phyloP scores from a whole-genome alignment of 2,888 invertebrate genomes.

The Zeuzera pyrina region DNA sequence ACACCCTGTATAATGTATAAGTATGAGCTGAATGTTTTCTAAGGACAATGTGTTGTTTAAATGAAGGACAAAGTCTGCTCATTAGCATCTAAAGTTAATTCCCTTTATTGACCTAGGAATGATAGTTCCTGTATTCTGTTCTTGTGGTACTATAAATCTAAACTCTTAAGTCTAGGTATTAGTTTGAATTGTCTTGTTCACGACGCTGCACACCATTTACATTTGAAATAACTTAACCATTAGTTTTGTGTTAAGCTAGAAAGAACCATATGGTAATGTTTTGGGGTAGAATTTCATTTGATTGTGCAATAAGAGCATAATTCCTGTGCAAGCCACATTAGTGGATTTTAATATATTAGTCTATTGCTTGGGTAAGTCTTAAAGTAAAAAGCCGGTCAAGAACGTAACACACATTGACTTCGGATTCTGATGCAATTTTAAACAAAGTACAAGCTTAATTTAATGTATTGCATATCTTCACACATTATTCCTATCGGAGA shows the following conservation, averaged over 20 bases:
- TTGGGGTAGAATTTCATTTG: not conserved
- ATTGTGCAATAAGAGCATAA: conserved; percentile 2
- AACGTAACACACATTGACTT: no score
- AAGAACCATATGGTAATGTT: no score
- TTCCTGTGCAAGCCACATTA: conserved; percentile 16
- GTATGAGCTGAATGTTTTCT: no score
- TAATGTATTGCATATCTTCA: no score
- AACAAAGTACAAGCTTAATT: not conserved
- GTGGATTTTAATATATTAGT: conserved; percentile 26
- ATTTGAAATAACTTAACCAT: conserved; percentile 8
- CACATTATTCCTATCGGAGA: no score
- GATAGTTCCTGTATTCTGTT: conserved; percentile 6
- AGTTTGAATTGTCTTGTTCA: conserved; percentile 36
- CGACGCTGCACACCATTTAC: conserved; percentile 14
- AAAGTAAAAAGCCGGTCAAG: conserved; percentile 24
- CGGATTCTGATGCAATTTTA: no score
- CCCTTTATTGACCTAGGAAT: not conserved
- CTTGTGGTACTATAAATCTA: conserved; percentile 32
- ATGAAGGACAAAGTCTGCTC: no score
- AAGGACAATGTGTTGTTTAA: no score
- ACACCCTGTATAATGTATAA: no score
- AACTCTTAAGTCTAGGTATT: conserved; percentile 34
- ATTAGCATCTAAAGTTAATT: not conserved
- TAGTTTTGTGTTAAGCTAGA: not conserved
- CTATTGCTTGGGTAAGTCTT: conserved; percentile 14